A percentile compares a stretch with the other conserved stretches of the same genome.
These are phyloP conservation scores for Drosophila mimica DNA, from an alignment of 2,888 invertebrate genomes.

Conservation along the genomic window DNA sequence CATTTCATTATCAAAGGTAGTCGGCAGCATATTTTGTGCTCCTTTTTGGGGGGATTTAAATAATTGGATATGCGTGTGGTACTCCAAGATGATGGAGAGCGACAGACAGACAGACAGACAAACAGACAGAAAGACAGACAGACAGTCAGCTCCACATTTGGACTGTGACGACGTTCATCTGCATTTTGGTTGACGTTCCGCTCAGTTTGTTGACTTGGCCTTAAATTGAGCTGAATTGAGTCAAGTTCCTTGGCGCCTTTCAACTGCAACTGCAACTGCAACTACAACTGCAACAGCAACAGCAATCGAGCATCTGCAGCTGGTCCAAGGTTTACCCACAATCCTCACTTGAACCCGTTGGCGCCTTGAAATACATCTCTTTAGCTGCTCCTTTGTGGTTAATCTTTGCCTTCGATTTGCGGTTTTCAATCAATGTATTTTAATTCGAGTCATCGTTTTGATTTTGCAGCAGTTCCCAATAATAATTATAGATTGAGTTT, in stretches of 20 bases:
- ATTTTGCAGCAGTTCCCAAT: neutral
- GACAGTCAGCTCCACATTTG: slow-evolving; percentile 23
- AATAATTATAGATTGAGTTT: slow-evolving; percentile 2
- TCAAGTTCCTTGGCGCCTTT: slow-evolving; percentile 17
- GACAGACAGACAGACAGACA: slow-evolving; percentile 18
- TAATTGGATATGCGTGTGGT: slow-evolving; percentile 83
- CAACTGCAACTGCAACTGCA: neutral
- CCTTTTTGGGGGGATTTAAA: slow-evolving; percentile 69
- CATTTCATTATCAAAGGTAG: slow-evolving; percentile 73
- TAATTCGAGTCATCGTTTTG: neutral
- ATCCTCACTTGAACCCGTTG: neutral
- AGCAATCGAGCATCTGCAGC: slow-evolving; percentile 40
- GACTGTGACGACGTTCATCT: slow-evolving; percentile 45
- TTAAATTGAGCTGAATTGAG: slow-evolving; percentile 7
- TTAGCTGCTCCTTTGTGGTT: slow-evolving; percentile 1
- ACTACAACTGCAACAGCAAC: neutral
- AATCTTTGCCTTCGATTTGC: neutral
- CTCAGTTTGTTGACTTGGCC: slow-evolving; percentile 5
- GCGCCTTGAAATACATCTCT: slow-evolving; percentile 1
- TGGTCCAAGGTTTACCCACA: slow-evolving; percentile 9
- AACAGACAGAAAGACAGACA: slow-evolving; percentile 29
- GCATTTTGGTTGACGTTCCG: slow-evolving; percentile 59
- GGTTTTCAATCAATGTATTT: slow-evolving; percentile 9
- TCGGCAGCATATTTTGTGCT: slow-evolving; percentile 9
- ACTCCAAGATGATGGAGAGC: slow-evolving; percentile 40